Percentiles rank a stretch among this genome's conserved stretches.
These are phyloP conservation scores for Sebastes steindachneri DNA, from an alignment of 2,797 vertebrate species.

Conservation along the genomic window DNA sequence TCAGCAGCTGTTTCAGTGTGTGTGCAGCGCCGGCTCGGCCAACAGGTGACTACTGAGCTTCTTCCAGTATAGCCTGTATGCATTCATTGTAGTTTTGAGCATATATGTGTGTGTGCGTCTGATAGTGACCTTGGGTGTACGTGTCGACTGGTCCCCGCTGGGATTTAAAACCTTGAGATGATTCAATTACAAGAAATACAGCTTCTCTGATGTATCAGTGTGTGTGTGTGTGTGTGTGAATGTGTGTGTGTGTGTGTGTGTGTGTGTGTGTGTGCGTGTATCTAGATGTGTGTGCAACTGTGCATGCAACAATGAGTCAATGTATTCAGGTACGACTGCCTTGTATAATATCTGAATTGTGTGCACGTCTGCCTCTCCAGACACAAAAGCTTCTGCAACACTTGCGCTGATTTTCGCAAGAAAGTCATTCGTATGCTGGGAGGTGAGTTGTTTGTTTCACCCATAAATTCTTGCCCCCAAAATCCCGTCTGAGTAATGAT, in stretches of 20 bases:
- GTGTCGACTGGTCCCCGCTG: slow-evolving; percentile 35
- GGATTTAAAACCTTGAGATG: slow-evolving; percentile 45
- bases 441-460: slow-evolving; percentile 8
- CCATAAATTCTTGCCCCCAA: slow-evolving; percentile 10
- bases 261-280: not conserved
- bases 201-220: slow-evolving; percentile 12
- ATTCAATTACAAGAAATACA: slow-evolving; percentile 52
- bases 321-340: not conserved
- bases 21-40: not conserved
- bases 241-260: not conserved
- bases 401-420: slow-evolving; percentile 12
- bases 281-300: not conserved
- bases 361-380: slow-evolving; percentile 8
- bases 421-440: slow-evolving; percentile 19
- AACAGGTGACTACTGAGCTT: not conserved
- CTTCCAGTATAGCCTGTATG: not conserved
- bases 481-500: not conserved
- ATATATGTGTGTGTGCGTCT: slow-evolving; percentile 10
- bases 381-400: slow-evolving; percentile 10
- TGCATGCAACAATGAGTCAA: not conserved
- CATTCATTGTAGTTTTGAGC: not conserved
- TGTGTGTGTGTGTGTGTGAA: too few species aligned
- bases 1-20: not conserved
- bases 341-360: slow-evolving; percentile 10
- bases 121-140: slow-evolving; percentile 41